phyloP scores from a whole-genome alignment of 37 sponge, comb jelly and placozoan genomes.

The Geodia barretti region DNA sequence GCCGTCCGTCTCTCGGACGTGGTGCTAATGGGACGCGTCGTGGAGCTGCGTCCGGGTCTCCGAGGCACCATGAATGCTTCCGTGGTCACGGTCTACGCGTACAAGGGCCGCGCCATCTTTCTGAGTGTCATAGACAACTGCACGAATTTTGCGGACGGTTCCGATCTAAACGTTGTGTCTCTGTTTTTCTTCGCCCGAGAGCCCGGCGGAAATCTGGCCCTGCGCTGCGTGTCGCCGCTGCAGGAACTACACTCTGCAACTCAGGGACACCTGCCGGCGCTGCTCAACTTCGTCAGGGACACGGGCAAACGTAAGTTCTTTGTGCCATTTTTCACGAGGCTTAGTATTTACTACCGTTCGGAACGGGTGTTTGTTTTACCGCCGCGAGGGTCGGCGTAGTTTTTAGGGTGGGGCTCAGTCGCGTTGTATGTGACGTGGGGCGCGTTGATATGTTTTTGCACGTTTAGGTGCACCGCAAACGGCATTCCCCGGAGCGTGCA shows the following conservation, averaged over 20 bases:
- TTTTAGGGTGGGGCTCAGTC: too few species aligned
- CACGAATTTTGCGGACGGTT: not conserved
- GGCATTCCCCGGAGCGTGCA: too few species aligned
- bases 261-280: not conserved
- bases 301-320: not conserved
- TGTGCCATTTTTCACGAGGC: too few species aligned
- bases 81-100: conserved; percentile 6
- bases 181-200: conserved; percentile 27
- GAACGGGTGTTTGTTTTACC: too few species aligned
- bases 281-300: not conserved
- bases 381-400: too few species aligned
- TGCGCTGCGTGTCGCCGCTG: conserved; percentile 12
- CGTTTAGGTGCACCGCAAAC: too few species aligned
- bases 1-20: conserved; percentile 25
- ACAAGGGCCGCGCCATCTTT: conserved; percentile 6
- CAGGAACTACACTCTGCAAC: too few species aligned
- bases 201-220: conserved; percentile 6
- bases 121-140: not conserved
- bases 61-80: conserved; percentile 20
- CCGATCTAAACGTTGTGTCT: not conserved
- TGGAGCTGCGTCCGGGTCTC: not conserved
- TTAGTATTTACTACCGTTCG: too few species aligned
- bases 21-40: conserved; percentile 11
- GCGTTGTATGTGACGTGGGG: too few species aligned
- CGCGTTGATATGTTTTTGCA: too few species aligned